phyloP scores from a whole-genome alignment of 2,113 vertebrate genomes.

The Hydrolagus affinis region DNA sequence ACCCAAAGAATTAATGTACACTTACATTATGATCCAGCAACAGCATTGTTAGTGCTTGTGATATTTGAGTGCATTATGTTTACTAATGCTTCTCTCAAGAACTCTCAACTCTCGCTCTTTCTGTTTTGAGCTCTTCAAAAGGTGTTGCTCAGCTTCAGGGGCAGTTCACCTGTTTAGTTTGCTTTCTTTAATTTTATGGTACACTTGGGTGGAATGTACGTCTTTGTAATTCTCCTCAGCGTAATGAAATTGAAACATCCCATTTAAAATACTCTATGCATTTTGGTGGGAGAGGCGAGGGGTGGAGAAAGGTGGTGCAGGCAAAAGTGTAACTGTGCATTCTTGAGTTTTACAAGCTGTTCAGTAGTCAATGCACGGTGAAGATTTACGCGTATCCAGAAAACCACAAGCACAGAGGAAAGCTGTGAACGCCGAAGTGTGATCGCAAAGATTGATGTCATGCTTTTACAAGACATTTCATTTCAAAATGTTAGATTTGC shows the following conservation, averaged over 20 bases:
- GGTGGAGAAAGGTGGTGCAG: not conserved
- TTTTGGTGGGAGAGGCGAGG: not conserved
- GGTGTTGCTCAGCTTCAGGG: slow-evolving; percentile 2
- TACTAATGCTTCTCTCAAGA: slow-evolving; percentile 5
- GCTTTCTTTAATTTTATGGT: not conserved
- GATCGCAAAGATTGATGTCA: not conserved
- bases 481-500: not conserved
- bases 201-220: not conserved
- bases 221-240: not conserved
- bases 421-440: not conserved
- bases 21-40: not conserved
- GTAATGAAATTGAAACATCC: not conserved
- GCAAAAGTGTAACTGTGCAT: not conserved
- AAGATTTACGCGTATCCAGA: not conserved
- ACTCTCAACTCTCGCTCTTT: slow-evolving; percentile 13
- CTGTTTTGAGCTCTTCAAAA: slow-evolving; percentile 14
- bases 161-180: not conserved
- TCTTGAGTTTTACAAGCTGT: not conserved
- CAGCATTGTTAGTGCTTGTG: not conserved
- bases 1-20: not conserved
- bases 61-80: not conserved
- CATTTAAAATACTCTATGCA: not conserved
- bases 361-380: not conserved
- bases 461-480: not conserved
- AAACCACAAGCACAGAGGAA: not conserved